Evolutionary conservation across 1,140 invertebrate species (phyloP).

Genomic region (Cheumatopsyche charites): DNA sequence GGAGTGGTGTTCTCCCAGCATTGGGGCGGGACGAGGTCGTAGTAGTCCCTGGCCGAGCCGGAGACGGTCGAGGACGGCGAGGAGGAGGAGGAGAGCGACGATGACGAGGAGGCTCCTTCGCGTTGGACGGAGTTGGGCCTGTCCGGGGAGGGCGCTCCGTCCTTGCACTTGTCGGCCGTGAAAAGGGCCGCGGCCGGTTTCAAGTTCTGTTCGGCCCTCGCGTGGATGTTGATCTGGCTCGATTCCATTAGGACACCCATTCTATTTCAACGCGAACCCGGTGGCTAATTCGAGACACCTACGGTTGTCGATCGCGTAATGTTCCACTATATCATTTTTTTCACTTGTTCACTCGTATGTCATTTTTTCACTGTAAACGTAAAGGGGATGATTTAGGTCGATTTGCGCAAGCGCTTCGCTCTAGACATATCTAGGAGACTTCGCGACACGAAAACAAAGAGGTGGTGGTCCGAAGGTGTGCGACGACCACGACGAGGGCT

Average conservation of each 20-base stretch:
- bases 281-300: conserved; percentile 19
- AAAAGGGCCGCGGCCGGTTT: conserved; percentile 30
- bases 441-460: conserved; percentile 11
- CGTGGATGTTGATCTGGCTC: conserved; percentile 43
- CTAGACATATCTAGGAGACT: too few relatives aligned
- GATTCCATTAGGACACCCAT: conserved; percentile 49
- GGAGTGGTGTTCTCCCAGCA: background rate
- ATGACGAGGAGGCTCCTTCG: too few relatives aligned
- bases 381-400: background rate
- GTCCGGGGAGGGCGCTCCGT: background rate
- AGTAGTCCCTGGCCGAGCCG: background rate
- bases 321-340: background rate
- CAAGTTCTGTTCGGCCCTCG: conserved; percentile 36
- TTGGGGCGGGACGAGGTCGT: background rate
- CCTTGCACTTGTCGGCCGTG: conserved; percentile 55
- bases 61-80: background rate
- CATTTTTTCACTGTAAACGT: background rate
- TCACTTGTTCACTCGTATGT: background rate
- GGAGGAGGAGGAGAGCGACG: background rate
- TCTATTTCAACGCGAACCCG: conserved; percentile 25
- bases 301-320: background rate
- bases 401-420: too few relatives aligned
- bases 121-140: background rate
- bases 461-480: background rate
- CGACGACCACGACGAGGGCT: conserved; percentile 9